Base-by-base conservation (phyloP, 2,113 vertebrate genomes). In the Myotis lucifugus region DNA sequence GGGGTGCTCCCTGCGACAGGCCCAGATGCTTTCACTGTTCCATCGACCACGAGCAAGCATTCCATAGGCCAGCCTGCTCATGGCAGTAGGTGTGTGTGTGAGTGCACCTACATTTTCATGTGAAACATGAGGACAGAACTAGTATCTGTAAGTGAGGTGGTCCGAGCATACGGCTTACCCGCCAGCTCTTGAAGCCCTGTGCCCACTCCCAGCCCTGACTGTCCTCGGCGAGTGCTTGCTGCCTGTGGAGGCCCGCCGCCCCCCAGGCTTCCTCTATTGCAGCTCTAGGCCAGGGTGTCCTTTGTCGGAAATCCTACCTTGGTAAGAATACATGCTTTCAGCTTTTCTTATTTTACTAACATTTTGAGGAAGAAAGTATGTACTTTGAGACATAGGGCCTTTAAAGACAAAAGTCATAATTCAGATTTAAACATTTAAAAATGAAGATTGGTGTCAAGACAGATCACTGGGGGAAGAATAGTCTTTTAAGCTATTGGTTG, bases 321-420 rank as follows among this genome's bases (percentile, higher is more conserved):
- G 29, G 76, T 83, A 78, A 29, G 56, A 70, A 66, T 25, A 46
- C 54, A 12, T 3, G 9, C 59, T 59, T 66, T 34, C 42, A 19
- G 5, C 34, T 78, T 84, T 70, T 74, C 34, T 32, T 27, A 1
- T 42, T 48, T 64, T 40, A 54, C 42, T 79, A 70, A 61, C 29
- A 66, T 87, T 83, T 93, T 89, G 84, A 82, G 86, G 42, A 77
- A 85, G 42, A 81, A 74, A 10, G 7, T 15, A 13, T 73, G 17
- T 56, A 52, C 66, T 82, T 92, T 88, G 59, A 94, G 34, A 42
- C 27, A 42, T 73, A 82, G 88, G n/a, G 37, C 40, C 32, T 8
- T 67, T 90, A 72, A 25, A 94, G 52, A 89, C 34, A 86, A 73
- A 74, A 92, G 77, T 54, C 92, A 85, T n/a, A 72, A 85, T 70